phyloP scores from a whole-genome alignment of 2,113 vertebrate genomes.

The Pedetes capensis region DNA sequence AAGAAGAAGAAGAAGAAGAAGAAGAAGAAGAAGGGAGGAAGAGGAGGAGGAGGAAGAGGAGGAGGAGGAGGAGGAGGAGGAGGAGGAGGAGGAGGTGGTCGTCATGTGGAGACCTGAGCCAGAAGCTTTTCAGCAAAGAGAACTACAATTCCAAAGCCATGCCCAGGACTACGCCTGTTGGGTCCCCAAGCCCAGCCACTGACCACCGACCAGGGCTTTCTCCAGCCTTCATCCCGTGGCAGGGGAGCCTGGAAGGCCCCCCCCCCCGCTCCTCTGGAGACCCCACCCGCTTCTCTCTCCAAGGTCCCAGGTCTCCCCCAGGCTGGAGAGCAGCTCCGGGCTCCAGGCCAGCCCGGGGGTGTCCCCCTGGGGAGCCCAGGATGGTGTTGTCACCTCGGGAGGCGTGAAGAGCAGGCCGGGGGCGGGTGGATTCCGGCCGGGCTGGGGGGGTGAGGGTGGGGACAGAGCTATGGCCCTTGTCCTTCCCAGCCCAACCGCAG shows the following conservation, averaged over 20 bases:
- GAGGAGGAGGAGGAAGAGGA: neutral
- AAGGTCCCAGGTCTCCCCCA: neutral
- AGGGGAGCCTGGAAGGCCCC: neutral
- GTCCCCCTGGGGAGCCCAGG: constrained; percentile 46
- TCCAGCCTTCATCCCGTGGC: neutral
- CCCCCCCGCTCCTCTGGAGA: neutral
- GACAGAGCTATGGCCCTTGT: neutral
- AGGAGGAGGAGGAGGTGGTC: too few species aligned
- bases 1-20: too few species aligned
- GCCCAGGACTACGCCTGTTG: fast-evolving
- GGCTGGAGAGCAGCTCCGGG: neutral
- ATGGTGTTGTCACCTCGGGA: constrained; percentile 66
- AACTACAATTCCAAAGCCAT: neutral
- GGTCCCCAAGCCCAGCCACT: neutral
- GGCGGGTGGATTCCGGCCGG: constrained; percentile 8
- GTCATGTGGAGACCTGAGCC: neutral
- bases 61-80: too few species aligned
- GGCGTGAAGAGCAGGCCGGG: constrained; percentile 62
- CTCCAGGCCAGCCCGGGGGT: neutral
- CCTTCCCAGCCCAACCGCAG: constrained; percentile 49
- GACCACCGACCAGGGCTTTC: neutral
- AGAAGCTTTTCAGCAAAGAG: neutral
- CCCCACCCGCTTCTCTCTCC: neutral
- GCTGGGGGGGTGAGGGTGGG: neutral
- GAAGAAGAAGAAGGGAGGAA: neutral